Evolutionary conservation across 2,113 vertebrate species (phyloP).

Genomic region (Donacobius atricapilla): DNA sequence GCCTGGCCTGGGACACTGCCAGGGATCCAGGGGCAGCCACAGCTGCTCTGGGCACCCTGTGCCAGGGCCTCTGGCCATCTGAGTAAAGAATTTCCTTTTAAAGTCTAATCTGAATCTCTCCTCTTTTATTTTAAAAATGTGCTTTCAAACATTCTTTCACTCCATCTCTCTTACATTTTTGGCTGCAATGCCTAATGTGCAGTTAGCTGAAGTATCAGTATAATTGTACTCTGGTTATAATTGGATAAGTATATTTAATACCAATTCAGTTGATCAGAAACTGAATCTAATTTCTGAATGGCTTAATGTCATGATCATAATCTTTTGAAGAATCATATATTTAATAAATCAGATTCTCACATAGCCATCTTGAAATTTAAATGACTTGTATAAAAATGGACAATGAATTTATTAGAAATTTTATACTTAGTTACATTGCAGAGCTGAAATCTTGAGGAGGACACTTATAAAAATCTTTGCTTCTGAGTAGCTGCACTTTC

Average conservation of each 20-base stretch:
- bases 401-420: background rate
- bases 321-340: background rate
- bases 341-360: background rate
- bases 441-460: background rate
- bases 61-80: background rate
- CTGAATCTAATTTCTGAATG: background rate
- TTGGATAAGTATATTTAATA: background rate
- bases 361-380: background rate
- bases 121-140: background rate
- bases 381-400: background rate
- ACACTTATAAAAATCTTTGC: background rate
- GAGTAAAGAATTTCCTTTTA: background rate
- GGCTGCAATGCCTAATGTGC: background rate
- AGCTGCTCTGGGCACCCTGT: background rate
- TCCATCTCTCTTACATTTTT: background rate
- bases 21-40: background rate
- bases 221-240: background rate
- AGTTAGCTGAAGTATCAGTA: background rate
- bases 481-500: background rate
- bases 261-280: conserved; percentile 1
- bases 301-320: background rate
- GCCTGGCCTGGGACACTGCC: accelerated
- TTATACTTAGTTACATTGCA: background rate
- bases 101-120: background rate
- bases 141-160: background rate